These are phyloP conservation scores for Pseudoips prasinana DNA, from an alignment of 2,888 invertebrate genomes.

Conservation along the genomic window DNA sequence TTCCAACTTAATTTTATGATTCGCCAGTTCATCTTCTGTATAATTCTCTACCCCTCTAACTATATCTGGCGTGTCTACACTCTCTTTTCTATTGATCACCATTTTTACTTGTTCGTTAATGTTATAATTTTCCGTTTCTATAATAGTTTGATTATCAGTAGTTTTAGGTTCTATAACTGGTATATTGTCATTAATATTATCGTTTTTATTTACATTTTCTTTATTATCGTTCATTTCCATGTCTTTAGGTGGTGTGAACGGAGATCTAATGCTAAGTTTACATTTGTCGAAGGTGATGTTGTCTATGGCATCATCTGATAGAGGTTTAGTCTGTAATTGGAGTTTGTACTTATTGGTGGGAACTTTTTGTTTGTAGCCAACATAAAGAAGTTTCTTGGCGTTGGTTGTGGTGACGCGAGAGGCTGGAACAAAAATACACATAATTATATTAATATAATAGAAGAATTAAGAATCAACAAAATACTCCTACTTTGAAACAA, in stretches of 20 bases:
- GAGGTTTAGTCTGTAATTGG: conserved; percentile 12
- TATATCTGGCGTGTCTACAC: conserved; percentile 53
- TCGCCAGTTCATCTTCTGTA: conserved; percentile 58
- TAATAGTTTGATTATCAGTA: conserved; percentile 4
- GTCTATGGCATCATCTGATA: conserved; percentile 58
- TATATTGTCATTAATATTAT: conserved; percentile 35
- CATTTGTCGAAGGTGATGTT: conserved; percentile 65
- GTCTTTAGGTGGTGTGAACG: conserved; percentile 31
- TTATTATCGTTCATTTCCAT: conserved; percentile 27
- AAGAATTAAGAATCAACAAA: too few species aligned
- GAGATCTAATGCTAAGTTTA: conserved; percentile 58
- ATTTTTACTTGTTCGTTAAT: conserved; percentile 20
- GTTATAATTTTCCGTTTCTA: conserved; percentile 24
- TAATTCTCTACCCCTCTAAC: conserved; percentile 59
- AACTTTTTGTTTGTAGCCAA: conserved; percentile 39
- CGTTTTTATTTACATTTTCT: conserved; percentile 23
- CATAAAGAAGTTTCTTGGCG: conserved; percentile 46
- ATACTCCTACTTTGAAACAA: too few species aligned
- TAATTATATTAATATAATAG: too few species aligned
- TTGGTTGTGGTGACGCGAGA: conserved; percentile 30
- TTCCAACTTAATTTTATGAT: conserved; percentile 81
- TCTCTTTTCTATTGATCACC: conserved; percentile 18
- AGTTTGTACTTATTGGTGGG: conserved; percentile 36
- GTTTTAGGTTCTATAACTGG: not conserved
- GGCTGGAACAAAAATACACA: conserved; percentile 36